Evolutionary conservation across 64 coral and sea anemone genomes (phyloP).

Genomic region (Orbicella faveolata): DNA sequence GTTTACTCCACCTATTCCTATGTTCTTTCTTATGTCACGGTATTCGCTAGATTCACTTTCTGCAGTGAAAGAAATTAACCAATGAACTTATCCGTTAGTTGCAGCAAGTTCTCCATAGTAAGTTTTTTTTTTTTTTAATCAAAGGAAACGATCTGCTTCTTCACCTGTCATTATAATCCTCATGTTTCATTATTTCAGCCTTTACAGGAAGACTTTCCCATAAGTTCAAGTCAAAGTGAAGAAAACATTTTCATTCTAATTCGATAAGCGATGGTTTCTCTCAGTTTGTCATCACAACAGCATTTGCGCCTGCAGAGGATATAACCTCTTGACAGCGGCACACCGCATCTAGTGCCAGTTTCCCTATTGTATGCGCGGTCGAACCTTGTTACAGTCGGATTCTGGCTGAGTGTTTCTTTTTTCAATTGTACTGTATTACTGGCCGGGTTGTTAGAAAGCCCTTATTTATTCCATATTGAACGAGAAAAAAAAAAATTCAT

Average conservation of each 20-base stretch:
- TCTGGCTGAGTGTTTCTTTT: no score
- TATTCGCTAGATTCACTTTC: no score
- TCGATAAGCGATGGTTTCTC: background rate
- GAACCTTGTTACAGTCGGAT: no score
- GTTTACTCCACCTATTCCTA: background rate
- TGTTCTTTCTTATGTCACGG: background rate
- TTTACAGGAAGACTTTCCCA: background rate
- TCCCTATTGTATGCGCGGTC: background rate
- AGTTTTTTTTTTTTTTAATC: background rate
- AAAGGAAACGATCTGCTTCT: background rate
- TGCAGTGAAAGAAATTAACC: no score
- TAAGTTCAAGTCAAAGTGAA: background rate
- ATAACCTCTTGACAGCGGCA: background rate
- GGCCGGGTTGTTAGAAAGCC: no score
- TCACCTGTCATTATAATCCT: background rate
- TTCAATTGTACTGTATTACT: no score
- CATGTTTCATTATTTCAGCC: background rate
- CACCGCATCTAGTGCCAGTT: background rate
- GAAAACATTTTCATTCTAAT: background rate
- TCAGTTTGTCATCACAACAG: background rate
- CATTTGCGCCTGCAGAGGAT: background rate
- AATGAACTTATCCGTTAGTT: background rate
- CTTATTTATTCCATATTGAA: no score
- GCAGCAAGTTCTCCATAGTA: background rate
- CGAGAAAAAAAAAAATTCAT: no score